Evolutionary conservation across 2,888 invertebrate genomes (phyloP), one percentile per base, ranked within the genome.

Genomic region (Agrochola litura): DNA sequence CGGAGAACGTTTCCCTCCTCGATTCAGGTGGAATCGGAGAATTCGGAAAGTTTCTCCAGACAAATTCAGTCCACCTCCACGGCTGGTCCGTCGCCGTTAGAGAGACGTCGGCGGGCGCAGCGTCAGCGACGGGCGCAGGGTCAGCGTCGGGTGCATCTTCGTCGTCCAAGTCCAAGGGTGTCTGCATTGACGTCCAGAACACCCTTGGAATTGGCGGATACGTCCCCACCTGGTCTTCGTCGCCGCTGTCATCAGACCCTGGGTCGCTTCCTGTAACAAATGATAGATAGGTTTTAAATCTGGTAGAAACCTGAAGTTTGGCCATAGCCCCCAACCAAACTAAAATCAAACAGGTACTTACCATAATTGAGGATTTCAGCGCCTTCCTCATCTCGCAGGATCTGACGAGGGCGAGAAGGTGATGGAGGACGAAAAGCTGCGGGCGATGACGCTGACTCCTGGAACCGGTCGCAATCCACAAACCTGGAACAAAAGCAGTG

Each of bases 1-100:
- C 16, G 56, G 79, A 82, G 43, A 87, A 87, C 9, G 43, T 49
- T 86, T 86, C 82, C 49, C 81, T 10, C 43, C 84, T 74, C 71
- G n/a, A 72, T 65, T 70, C 70, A 64, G 76, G 77, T 65, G 70
- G 65, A 76, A 79, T 72, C 30, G 60, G 77, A 73, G 65, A 19
- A 19, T 63, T 43, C 8, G 77, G 76, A 58, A 79, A 80, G 16
- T 25, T 56, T 54, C 10, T 46, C 69, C 41, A 61, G 0, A 43
- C 6, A 41, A 60, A 69, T 2, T 61, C 43, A 60, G 5, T 14
- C 8, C 25, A 43, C 1, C 19, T 69, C 25, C 60, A 14, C 2
- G 61, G 43, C 41, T 25, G 43, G 43, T 43, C 25, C 61, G 61
- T 25, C 8, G 43, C 54, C 54, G 1, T 54, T 9, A 3, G 69